phyloP scores from a whole-genome alignment of 2,113 vertebrate species.

The Erythrocercus mccallii region DNA sequence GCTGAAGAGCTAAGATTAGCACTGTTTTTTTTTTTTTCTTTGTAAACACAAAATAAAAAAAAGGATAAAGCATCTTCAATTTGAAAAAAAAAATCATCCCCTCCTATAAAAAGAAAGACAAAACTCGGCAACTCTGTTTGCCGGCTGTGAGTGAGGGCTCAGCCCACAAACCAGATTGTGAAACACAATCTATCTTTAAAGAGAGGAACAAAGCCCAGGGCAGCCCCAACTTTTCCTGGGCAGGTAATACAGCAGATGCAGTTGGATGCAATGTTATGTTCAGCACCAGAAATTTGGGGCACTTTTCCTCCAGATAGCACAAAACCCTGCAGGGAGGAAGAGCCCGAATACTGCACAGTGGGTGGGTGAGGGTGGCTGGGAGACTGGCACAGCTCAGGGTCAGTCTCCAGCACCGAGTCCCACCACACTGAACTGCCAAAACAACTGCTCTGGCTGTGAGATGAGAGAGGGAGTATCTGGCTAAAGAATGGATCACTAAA shows the following conservation, averaged over 20 bases:
- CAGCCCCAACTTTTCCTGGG: neutral
- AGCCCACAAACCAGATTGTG: neutral
- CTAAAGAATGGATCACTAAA: slow-evolving; percentile 65
- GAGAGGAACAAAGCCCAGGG: neutral
- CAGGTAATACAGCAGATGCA: neutral
- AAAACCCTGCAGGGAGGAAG: neutral
- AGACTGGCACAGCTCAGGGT: neutral
- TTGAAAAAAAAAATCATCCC: neutral
- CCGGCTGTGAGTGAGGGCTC: neutral
- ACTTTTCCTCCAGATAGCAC: neutral
- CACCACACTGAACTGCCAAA: neutral
- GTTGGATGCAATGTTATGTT: neutral
- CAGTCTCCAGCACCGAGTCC: neutral
- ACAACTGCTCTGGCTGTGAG: neutral
- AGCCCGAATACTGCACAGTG: neutral
- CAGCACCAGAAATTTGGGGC: slow-evolving; percentile 18
- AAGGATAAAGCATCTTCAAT: slow-evolving; percentile 64
- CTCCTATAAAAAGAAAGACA: neutral
- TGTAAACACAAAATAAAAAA: slow-evolving; percentile 66
- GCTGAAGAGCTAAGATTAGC: neutral
- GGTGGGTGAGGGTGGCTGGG: neutral
- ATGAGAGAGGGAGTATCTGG: slow-evolving; percentile 33
- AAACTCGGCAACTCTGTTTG: neutral
- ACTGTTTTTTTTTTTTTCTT: neutral
- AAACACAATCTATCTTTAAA: neutral